These are phyloP conservation scores for Cyclina sinensis DNA, from an alignment of 1,140 invertebrate genomes.

Conservation along the genomic window DNA sequence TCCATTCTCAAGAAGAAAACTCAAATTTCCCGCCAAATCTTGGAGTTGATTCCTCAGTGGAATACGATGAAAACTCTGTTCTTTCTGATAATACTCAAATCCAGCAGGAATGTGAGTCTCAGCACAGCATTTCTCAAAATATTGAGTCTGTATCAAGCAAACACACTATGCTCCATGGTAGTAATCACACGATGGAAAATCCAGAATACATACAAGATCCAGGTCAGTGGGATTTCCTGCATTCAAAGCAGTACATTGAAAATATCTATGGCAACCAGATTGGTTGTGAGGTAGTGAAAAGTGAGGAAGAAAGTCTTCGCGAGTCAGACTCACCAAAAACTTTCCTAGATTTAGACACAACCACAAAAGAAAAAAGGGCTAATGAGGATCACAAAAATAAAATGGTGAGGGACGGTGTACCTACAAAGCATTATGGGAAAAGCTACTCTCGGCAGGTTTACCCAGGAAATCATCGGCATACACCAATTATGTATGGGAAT, in stretches of 20 bases:
- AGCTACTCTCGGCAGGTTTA: not conserved
- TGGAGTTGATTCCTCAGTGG: slow-evolving; percentile 44
- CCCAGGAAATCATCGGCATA: not conserved
- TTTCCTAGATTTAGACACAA: slow-evolving; percentile 62
- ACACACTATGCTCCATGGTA: slow-evolving; percentile 27
- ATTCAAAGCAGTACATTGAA: slow-evolving; percentile 66
- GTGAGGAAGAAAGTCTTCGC: slow-evolving; percentile 44
- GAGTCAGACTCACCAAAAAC: slow-evolving; percentile 66
- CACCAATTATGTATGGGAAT: slow-evolving; percentile 34
- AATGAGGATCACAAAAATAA: slow-evolving; percentile 26
- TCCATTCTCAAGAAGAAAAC: slow-evolving; percentile 65
- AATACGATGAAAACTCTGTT: slow-evolving; percentile 65
- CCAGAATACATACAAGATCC: slow-evolving; percentile 36
- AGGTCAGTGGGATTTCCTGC: slow-evolving; percentile 62
- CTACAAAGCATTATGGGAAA: slow-evolving; percentile 60
- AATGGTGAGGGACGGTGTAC: slow-evolving; percentile 1
- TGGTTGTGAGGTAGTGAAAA: slow-evolving; percentile 59
- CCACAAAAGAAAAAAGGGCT: slow-evolving; percentile 61
- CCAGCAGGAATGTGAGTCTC: slow-evolving; percentile 36
- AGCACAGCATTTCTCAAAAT: slow-evolving; percentile 35
- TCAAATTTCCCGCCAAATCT: slow-evolving; percentile 57
- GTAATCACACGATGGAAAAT: slow-evolving; percentile 27
- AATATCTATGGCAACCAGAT: slow-evolving; percentile 62
- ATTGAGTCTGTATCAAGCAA: slow-evolving; percentile 34
- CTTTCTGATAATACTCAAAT: slow-evolving; percentile 48